A percentile compares a stretch with the other conserved stretches of the same genome.
These are phyloP conservation scores for Macroramphosus scolopax DNA, from an alignment of 2,797 vertebrate genomes.

Conservation along the genomic window DNA sequence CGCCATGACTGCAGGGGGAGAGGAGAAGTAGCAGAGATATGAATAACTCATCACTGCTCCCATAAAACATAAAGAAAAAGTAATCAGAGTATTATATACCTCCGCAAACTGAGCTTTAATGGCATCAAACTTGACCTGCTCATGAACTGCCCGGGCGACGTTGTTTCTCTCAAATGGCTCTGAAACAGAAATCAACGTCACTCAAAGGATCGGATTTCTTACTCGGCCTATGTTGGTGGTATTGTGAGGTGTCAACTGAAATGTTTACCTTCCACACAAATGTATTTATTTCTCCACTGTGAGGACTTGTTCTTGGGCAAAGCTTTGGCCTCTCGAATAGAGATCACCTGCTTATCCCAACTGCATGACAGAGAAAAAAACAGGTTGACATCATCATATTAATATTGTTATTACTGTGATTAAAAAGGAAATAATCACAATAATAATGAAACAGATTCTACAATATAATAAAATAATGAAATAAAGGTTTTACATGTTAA, in stretches of 20 bases:
- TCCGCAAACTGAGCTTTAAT: slow-evolving; percentile 85
- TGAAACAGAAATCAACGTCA: slow-evolving; percentile 67
- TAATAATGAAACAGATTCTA: too few species aligned
- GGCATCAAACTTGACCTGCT: slow-evolving; percentile 87
- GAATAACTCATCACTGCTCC: slow-evolving; percentile 16
- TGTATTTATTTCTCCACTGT: slow-evolving; percentile 92
- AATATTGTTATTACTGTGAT: neutral
- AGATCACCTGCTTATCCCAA: slow-evolving; percentile 89
- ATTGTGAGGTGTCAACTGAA: too few species aligned
- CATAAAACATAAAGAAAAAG: slow-evolving; percentile 5
- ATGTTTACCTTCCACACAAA: slow-evolving; percentile 95
- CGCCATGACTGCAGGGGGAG: slow-evolving; percentile 80
- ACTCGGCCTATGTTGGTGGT: too few species aligned
- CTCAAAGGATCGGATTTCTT: slow-evolving; percentile 4
- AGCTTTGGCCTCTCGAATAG: slow-evolving; percentile 87
- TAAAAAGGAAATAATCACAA: too few species aligned
- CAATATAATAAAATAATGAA: too few species aligned
- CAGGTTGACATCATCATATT: neutral
- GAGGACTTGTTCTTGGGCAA: slow-evolving; percentile 79
- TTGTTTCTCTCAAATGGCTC: slow-evolving; percentile 96
- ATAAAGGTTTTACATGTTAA: too few species aligned
- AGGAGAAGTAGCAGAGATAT: slow-evolving; percentile 21
- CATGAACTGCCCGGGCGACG: slow-evolving; percentile 93
- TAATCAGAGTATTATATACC: slow-evolving; percentile 65
- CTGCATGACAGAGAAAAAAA: slow-evolving; percentile 63